Evolutionary conservation across 2,797 vertebrate genomes (phyloP).

Genomic region (Epinephelus awoara): DNA sequence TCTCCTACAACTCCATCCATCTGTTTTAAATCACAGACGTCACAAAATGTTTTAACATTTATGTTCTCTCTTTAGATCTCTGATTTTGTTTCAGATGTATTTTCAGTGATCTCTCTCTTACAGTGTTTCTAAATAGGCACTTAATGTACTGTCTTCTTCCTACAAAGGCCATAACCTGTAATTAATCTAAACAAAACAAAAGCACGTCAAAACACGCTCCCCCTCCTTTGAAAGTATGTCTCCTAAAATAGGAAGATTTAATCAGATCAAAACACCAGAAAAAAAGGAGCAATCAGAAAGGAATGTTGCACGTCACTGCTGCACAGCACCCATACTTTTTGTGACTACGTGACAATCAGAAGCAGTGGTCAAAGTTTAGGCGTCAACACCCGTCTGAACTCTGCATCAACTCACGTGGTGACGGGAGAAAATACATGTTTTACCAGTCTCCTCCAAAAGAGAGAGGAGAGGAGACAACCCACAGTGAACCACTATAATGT

Average conservation of each 20-base stretch:
- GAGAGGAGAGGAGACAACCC: conserved; percentile 59
- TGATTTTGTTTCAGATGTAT: background rate
- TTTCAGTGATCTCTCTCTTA: background rate
- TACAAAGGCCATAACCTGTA: background rate
- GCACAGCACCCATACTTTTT: conserved; percentile 37
- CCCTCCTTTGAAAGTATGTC: background rate
- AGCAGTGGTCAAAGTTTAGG: conserved; percentile 49
- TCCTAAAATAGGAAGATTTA: conserved; percentile 32
- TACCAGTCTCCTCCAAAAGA: conserved; percentile 55
- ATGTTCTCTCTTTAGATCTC: background rate
- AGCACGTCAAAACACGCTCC: background rate
- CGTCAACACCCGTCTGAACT: conserved; percentile 43
- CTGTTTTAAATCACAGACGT: background rate
- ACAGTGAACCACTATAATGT: conserved; percentile 73
- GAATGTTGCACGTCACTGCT: conserved; percentile 43
- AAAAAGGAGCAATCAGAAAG: conserved; percentile 39
- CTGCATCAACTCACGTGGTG: conserved; percentile 22
- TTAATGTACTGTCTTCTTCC: background rate
- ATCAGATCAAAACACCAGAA: conserved; percentile 15
- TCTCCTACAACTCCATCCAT: background rate
- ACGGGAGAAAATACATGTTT: conserved; percentile 37
- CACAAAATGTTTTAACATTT: background rate
- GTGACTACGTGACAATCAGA: conserved; percentile 40
- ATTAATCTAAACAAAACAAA: background rate
- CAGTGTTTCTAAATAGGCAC: background rate